Base-by-base conservation (phyloP, 2,888 invertebrate genomes). In the Julus scanicus region DNA sequence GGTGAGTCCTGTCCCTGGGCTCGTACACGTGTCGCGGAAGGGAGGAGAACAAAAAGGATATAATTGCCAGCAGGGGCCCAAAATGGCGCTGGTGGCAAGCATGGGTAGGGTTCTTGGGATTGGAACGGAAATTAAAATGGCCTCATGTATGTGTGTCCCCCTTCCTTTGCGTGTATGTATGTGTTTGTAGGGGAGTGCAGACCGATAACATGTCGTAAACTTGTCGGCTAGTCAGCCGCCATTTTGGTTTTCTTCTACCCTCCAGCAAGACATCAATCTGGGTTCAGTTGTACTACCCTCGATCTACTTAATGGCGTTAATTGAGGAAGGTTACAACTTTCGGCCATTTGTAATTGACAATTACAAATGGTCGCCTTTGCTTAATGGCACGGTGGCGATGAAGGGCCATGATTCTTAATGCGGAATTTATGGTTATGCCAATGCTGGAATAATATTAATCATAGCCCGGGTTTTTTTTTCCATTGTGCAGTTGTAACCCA, bases 21-120 rank as follows among this genome's bases (percentile, higher is more conserved):
- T 80, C 29, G 80, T 53, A 80, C 80, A 80, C 80, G 80, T 80
- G 80, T 29, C 80, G 80, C 20, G 80, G 80, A 37, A 20, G 9
- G 80, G 37, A 80, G 80, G 80, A 80, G 80, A 80, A 80, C 80
- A 11, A 80, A 80, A 80, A 80, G 37, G 80, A 37, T 13, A 13
- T 80, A 80, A 80, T 80, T 80, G 80, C 80, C 80, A 80, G 80
- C 80, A 80, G 80, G 80, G 80, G 80, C 80, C 80, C 80, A 80
- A 80, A 80, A 80, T 80, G 80, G 80, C 80, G 80, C n/a, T 29
- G 29, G 80, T 37, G 80, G 80, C 37, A 15, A 8, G 53, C 11
- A 3, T 15, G 53, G 53, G 53, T 53, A 15, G 80, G 80, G 37
- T 13, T 63, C n/a, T 17, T 13, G 80, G 20, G 37, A 1, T 37